Conservation (phyloP, 2,797 vertebrate species). For the Schizopygopsis pylzovi region DNA sequence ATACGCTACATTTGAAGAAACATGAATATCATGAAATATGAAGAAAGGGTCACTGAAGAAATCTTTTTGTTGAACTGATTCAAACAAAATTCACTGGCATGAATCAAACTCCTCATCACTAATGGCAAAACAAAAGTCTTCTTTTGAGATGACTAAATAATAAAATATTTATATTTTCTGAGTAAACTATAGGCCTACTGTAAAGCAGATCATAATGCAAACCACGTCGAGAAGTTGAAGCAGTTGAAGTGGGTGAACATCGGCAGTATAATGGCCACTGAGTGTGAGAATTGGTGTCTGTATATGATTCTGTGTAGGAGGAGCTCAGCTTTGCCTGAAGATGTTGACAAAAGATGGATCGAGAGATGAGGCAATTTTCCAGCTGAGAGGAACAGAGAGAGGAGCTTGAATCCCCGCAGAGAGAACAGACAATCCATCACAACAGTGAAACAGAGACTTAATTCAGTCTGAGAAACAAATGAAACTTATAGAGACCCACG, state of each 20-base stretch:
- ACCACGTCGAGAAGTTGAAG: neutral
- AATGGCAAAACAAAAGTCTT: neutral
- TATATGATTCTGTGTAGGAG: neutral
- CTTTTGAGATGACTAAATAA: neutral
- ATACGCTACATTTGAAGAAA: neutral
- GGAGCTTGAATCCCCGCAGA: slow-evolving; percentile 5
- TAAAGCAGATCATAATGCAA: slow-evolving; percentile 23
- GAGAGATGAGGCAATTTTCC: slow-evolving; percentile 48
- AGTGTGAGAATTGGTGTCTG: neutral
- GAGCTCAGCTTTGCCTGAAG: slow-evolving; percentile 33
- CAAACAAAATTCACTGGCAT: neutral
- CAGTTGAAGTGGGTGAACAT: neutral
- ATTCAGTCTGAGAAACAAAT: slow-evolving; percentile 29
- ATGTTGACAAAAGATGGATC: slow-evolving; percentile 18
- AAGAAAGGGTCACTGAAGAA: neutral
- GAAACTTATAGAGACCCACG: neutral
- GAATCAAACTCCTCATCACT: neutral
- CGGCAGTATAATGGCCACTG: neutral
- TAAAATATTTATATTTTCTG: neutral
- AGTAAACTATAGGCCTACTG: neutral
- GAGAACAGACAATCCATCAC: slow-evolving; percentile 30
- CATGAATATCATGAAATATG: neutral
- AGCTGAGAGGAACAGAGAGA: slow-evolving; percentile 44
- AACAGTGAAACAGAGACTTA: slow-evolving; percentile 14
- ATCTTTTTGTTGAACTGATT: neutral